Evolutionary conservation across 2,888 invertebrate species (phyloP).

Genomic region (Diogma glabrata): DNA sequence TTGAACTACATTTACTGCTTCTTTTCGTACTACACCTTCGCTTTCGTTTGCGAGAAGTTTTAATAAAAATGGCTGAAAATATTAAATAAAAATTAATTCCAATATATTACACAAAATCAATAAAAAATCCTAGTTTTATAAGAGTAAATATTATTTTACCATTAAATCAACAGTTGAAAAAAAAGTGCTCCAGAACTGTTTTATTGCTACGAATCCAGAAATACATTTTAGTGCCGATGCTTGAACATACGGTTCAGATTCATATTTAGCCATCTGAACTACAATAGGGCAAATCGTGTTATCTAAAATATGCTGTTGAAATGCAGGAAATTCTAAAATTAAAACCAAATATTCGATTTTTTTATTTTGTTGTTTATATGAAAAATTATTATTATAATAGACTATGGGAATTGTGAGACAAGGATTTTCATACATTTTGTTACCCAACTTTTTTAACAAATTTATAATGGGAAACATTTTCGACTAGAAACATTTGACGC

Average conservation of each 20-base stretch:
- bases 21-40: slow-evolving; percentile 66
- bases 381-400: slow-evolving; percentile 9
- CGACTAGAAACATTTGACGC: too few relatives aligned
- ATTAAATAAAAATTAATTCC: slow-evolving; percentile 12
- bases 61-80: slow-evolving; percentile 39
- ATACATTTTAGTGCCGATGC: slow-evolving; percentile 63
- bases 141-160: slow-evolving; percentile 38
- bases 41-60: slow-evolving; percentile 50
- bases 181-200: slow-evolving; percentile 52
- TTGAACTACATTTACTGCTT: slow-evolving; percentile 54
- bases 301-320: slow-evolving; percentile 56
- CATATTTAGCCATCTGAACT: slow-evolving; percentile 51
- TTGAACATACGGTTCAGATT: slow-evolving; percentile 62
- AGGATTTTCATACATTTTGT: too few relatives aligned
- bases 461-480: too few relatives aligned
- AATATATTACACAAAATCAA: not conserved
- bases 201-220: slow-evolving; percentile 52
- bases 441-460: too few relatives aligned
- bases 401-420: not conserved
- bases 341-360: not conserved
- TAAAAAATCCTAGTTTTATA: not conserved
- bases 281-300: slow-evolving; percentile 53
- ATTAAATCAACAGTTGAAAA: slow-evolving; percentile 46
- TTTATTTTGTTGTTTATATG: too few relatives aligned
- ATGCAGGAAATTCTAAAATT: slow-evolving; percentile 59